Conservation (phyloP, 2,113 vertebrate species). For the Phalacrocorax aristotelis region DNA sequence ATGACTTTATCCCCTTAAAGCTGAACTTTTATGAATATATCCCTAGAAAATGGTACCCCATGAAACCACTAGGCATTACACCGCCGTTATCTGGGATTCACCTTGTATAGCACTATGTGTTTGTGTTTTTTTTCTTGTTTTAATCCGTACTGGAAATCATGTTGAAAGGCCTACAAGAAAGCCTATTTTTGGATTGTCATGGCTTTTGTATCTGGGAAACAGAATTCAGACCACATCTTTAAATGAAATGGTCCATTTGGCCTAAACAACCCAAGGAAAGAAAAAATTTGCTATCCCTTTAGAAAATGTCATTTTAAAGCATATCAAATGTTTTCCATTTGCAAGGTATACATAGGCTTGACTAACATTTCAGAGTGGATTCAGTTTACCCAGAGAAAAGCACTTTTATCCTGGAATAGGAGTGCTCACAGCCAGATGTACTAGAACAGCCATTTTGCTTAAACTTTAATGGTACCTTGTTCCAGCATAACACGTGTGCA, state of each 20-base stretch:
- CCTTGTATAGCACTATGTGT: background rate
- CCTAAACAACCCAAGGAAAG: background rate
- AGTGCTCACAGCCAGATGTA: background rate
- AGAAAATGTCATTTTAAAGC: background rate
- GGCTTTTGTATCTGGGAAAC: background rate
- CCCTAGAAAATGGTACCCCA: background rate
- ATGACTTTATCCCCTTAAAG: background rate
- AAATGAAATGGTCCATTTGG: slow-evolving; percentile 2
- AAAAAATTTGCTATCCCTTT: background rate
- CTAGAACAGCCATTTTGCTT: background rate
- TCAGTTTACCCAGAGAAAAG: background rate
- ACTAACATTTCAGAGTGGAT: background rate
- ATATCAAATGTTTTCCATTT: background rate
- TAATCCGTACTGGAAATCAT: background rate
- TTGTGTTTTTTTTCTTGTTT: background rate
- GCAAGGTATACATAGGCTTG: background rate
- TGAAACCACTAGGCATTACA: background rate
- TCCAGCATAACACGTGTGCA: background rate
- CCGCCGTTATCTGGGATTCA: background rate
- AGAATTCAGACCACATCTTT: background rate
- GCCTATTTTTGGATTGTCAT: background rate
- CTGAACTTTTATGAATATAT: background rate
- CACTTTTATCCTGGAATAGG: background rate
- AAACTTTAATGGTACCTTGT: background rate
- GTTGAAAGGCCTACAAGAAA: background rate